Evolutionary conservation across 1,140 invertebrate genomes (phyloP).

Genomic region (Magallana gigas): DNA sequence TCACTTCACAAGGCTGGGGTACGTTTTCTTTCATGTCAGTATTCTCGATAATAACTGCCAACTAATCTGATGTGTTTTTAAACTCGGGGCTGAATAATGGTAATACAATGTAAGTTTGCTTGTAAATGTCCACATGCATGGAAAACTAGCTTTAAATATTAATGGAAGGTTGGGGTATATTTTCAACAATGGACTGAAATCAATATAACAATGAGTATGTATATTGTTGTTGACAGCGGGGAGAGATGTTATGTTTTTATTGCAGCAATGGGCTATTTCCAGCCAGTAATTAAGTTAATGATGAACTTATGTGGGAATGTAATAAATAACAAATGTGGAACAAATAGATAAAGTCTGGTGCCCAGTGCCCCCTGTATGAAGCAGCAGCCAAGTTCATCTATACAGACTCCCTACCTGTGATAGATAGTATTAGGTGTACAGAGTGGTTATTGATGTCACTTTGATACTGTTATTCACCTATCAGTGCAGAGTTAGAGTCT

Average conservation of each 20-base stretch:
- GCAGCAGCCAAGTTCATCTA: background rate
- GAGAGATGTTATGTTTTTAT: background rate
- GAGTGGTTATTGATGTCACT: constrained; percentile 3
- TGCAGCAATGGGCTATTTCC: constrained; percentile 16
- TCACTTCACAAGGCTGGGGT: too few relatives aligned
- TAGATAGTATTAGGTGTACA: background rate
- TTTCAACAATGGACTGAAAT: background rate
- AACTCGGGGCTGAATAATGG: background rate
- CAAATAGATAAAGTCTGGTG: background rate
- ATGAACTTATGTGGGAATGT: constrained; percentile 6
- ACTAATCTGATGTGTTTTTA: too few relatives aligned
- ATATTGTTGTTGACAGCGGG: background rate
- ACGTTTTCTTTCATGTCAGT: too few relatives aligned
- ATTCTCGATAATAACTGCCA: too few relatives aligned
- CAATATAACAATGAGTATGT: constrained; percentile 23
- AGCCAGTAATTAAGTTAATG: constrained; percentile 30
- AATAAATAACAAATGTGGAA: background rate
- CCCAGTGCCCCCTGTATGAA: background rate
- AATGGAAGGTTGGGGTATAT: constrained; percentile 5
- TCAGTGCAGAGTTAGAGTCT: background rate
- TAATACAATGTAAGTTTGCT: background rate
- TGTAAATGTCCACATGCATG: background rate
- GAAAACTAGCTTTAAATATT: background rate
- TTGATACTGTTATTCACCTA: background rate
- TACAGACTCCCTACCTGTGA: background rate